Evolutionary conservation across 2,888 invertebrate genomes (phyloP).

Genomic region (Sceliomorpha sp.): DNA sequence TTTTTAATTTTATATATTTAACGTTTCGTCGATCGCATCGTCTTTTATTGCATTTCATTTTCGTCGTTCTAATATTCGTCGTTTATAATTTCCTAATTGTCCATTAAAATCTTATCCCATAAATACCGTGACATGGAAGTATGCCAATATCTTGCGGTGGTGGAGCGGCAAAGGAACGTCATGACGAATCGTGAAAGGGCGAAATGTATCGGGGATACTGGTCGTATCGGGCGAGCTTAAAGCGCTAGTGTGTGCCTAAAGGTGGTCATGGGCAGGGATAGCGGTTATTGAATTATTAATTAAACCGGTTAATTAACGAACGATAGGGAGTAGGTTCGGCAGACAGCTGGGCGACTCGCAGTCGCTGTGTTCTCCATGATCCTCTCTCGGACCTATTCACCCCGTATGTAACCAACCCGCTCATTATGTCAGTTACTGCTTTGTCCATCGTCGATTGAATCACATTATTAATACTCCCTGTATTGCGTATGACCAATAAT

Average conservation of each 20-base stretch:
- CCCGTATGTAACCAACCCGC: conserved; percentile 17
- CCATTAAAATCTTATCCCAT: too few relatives aligned
- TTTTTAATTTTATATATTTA: too few relatives aligned
- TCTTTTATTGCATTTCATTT: too few relatives aligned
- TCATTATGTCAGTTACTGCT: neutral
- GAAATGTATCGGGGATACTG: too few relatives aligned
- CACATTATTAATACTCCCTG: neutral
- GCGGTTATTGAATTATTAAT: conserved; percentile 74
- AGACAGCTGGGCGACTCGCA: conserved; percentile 51
- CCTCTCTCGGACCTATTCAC: conserved; percentile 4
- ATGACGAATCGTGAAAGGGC: too few relatives aligned
- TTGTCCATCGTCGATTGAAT: conserved; percentile 1
- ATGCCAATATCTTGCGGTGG: too few relatives aligned
- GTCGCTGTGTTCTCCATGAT: conserved; percentile 15
- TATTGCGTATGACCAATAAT: neutral
- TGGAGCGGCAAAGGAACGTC: too few relatives aligned
- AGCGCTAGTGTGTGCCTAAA: neutral
- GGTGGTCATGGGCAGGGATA: conserved; percentile 8
- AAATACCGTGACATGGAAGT: too few relatives aligned
- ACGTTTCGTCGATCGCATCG: too few relatives aligned
- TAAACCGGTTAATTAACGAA: conserved; percentile 73
- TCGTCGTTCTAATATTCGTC: too few relatives aligned
- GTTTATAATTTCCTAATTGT: too few relatives aligned
- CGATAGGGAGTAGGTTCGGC: conserved; percentile 62
- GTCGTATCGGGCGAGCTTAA: too few relatives aligned